These are phyloP conservation scores for Hypena proboscidalis DNA, from an alignment of 2,888 invertebrate species.

Conservation along the genomic window DNA sequence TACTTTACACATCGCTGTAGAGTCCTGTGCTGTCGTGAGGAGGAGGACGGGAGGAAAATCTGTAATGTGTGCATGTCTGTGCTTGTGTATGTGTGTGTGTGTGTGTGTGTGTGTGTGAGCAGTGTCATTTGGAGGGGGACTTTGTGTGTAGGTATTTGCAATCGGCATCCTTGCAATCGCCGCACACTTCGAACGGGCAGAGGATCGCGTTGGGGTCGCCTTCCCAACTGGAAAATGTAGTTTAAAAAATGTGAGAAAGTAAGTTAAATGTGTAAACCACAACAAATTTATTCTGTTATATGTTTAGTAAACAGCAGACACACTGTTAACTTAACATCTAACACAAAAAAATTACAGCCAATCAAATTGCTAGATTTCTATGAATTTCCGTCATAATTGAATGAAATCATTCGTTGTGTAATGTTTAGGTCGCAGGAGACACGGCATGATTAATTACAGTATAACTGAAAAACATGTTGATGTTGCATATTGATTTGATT, in stretches of 20 bases:
- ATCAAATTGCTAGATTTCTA: no score
- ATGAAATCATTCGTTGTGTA: no score
- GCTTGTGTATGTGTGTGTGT: conserved; percentile 47
- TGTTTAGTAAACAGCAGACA: no score
- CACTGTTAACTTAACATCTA: no score
- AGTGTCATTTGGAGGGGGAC: conserved; percentile 63
- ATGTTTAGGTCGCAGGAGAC: no score
- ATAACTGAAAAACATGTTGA: no score
- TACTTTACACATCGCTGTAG: conserved; percentile 78
- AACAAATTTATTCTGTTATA: no score
- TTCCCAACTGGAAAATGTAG: conserved; percentile 73
- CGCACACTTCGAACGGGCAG: conserved; percentile 80
- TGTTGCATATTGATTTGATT: no score
- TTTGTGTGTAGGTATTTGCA: conserved; percentile 81
- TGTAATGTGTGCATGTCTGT: conserved; percentile 36
- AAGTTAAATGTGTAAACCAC: background rate
- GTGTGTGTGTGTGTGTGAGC: conserved; percentile 39
- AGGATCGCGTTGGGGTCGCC: conserved; percentile 79
- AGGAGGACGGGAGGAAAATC: conserved; percentile 41
- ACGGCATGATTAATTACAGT: no score
- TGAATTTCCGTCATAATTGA: no score
- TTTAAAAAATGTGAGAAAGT: conserved; percentile 18
- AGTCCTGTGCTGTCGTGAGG: conserved; percentile 57
- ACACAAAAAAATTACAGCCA: no score
- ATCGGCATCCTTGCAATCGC: conserved; percentile 79